phyloP scores from a whole-genome alignment of 2,797 vertebrate genomes.

The Otus scops region DNA sequence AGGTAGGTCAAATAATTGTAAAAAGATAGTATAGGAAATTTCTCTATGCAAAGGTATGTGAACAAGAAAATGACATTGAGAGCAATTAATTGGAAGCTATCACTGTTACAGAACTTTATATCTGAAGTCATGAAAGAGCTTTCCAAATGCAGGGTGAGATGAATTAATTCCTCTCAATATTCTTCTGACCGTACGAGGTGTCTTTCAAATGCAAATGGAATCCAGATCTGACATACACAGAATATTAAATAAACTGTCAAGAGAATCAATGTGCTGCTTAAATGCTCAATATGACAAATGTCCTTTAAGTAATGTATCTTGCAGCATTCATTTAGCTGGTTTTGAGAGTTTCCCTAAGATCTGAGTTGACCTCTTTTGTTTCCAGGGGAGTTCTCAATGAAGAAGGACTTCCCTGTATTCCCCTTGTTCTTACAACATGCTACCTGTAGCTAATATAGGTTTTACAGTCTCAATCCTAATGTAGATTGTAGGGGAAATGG shows the following conservation, averaged over 20 bases:
- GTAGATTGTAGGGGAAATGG: not conserved
- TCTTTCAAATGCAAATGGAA: slow-evolving; percentile 30
- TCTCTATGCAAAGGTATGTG: not conserved
- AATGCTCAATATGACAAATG: not conserved
- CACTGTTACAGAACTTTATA: not conserved
- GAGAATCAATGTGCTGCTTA: not conserved
- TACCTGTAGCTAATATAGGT: not conserved
- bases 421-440: not conserved
- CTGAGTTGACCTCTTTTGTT: not conserved
- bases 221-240: not conserved
- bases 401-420: not conserved
- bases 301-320: not conserved
- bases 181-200: not conserved
- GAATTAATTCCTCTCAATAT: not conserved
- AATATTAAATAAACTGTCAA: not conserved
- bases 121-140: not conserved
- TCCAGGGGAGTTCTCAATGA: not conserved
- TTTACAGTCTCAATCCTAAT: not conserved
- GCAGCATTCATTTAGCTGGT: not conserved
- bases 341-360: not conserved
- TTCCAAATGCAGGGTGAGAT: not conserved
- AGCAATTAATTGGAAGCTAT: not conserved
- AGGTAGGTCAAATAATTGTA: not conserved
- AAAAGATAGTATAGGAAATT: not conserved
- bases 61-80: not conserved